Base-by-base conservation (phyloP, 1,140 invertebrate species). In the Musca vetustissima region DNA sequence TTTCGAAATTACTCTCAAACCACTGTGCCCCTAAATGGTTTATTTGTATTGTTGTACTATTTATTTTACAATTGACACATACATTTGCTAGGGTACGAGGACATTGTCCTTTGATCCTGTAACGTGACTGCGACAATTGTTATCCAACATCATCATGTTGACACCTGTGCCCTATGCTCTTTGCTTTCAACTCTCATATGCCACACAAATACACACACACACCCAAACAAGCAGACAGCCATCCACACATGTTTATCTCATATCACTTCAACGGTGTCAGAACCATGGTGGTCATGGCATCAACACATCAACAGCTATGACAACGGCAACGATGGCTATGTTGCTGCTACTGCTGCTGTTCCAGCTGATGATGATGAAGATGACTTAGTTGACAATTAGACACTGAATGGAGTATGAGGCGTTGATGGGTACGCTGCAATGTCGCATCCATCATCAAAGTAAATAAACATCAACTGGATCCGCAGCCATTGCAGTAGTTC, bases 111-210 rank as follows among this genome's bases (percentile, higher is more conserved):
- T 61, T 61, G 57, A 61, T 61, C 57, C 57, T 43, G 36, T 43
- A 19, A 61, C 57, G 57, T 61, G 57, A 61, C 57, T 61, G 57
- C 57, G 57, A 61, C 57, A 61, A 61, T 61, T 61, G 57, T 61
- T 61, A 43, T 61, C 28, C 28, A 61, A 61, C 57, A 61, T 61
- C 57, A 61, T 61, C 57, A 61, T 43, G 57, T 61, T 61, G 19
- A 36, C 57, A 61, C 57, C 57, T 61, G 57, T 43, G 25, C n/a
- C 15, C 22, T 28, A 61, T 61, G 28, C 36, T 43, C 4, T 43
- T 43, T 43, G n/a, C 55, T 28, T 15, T 59, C 28, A 28, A 59
- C 36, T 43, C 36, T 1, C 55, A 55, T n/a, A n/a, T n/a, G 24
- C 7, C 49, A 6, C 1, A n/a, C 55, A 15, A 24, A 32, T 7